These are phyloP conservation scores for Norana najaformis DNA, from an alignment of 2,888 invertebrate genomes.

Conservation along the genomic window DNA sequence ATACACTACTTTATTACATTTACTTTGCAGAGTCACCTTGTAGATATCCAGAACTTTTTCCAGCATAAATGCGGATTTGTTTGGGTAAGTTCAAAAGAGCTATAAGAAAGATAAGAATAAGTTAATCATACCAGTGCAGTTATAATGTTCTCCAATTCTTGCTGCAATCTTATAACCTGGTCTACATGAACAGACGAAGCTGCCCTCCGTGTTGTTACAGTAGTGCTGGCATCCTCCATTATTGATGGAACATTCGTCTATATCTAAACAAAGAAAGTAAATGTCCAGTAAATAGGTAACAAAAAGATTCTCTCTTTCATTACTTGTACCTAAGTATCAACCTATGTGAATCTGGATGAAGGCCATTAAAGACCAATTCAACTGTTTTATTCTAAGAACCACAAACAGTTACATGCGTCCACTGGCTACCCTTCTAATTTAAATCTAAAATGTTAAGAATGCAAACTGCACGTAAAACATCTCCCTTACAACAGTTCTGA, in stretches of 20 bases:
- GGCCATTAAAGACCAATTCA: background rate
- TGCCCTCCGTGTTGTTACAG: conserved; percentile 88
- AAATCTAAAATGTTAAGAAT: no score
- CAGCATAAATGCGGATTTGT: no score
- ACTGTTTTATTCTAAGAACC: background rate
- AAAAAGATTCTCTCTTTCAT: background rate
- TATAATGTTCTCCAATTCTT: background rate
- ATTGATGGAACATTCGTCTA: conserved; percentile 90
- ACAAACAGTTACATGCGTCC: background rate
- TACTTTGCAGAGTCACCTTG: no score
- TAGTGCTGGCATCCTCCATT: conserved; percentile 98
- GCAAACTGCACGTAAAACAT: no score
- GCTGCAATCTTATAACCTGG: background rate
- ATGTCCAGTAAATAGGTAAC: no score
- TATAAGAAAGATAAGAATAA: background rate
- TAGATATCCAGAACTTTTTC: no score
- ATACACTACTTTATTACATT: no score
- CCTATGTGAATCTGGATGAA: background rate
- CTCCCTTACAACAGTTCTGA: no score
- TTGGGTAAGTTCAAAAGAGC: no score
- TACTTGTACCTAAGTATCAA: background rate
- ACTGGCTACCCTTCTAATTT: background rate
- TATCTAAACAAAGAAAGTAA: conserved; percentile 73
- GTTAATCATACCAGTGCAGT: background rate
- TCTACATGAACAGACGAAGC: conserved; percentile 85